phyloP scores from a whole-genome alignment of 2,888 invertebrate genomes.

The Steinernema scapterisci region DNA sequence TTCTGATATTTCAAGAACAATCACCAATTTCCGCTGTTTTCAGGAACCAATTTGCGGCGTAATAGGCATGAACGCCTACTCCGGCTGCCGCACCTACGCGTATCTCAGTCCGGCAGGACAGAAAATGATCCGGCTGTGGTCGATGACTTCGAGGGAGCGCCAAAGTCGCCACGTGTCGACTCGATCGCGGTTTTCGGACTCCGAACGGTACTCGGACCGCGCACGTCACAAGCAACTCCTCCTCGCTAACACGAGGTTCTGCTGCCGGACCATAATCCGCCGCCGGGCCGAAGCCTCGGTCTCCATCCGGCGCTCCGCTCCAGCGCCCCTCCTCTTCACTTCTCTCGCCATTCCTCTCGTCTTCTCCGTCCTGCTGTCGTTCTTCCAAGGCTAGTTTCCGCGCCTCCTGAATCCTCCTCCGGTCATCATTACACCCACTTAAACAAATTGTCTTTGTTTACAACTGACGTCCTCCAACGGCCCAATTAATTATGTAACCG shows the following conservation, averaged over 20 bases:
- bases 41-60: conserved; percentile 47
- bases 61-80: conserved; percentile 46
- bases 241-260: conserved; percentile 49
- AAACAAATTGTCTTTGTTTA: conserved; percentile 31
- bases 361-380: not conserved
- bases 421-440: not conserved
- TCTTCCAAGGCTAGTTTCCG: conserved; percentile 3
- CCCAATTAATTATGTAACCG: conserved; percentile 12
- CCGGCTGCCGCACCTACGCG: conserved; percentile 48
- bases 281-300: conserved; percentile 34
- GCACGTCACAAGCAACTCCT: conserved; percentile 49
- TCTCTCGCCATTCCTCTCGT: conserved; percentile 21
- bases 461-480: conserved; percentile 16
- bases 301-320: not conserved
- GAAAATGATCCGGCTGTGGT: conserved; percentile 47
- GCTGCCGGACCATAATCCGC: conserved; percentile 42
- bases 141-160: conserved; percentile 43
- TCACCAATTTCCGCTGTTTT: conserved; percentile 14
- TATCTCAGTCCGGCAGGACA: conserved; percentile 44
- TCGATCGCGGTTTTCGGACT: conserved; percentile 15
- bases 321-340: conserved; percentile 15
- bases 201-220: conserved; percentile 14
- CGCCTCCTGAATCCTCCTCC: not conserved
- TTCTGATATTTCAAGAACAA: not conserved
- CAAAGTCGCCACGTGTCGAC: conserved; percentile 41